Base-by-base conservation (phyloP, 2,113 vertebrate species). In the Cyanoramphus novaezelandiae region DNA sequence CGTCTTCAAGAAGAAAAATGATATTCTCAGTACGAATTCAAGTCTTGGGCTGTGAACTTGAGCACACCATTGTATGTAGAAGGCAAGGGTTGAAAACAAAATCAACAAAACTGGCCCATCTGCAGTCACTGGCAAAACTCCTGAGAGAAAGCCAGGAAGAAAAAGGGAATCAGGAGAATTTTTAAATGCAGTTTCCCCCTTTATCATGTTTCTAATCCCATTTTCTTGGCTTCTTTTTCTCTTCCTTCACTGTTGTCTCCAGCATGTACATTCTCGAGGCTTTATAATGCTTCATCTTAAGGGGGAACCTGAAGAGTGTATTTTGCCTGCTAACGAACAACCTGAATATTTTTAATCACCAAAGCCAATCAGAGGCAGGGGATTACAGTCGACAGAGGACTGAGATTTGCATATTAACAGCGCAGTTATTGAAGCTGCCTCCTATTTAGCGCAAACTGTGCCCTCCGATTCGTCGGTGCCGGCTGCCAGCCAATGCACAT, bases 341-440 rank as follows among this genome's bases (percentile, higher is more conserved):
- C 81, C 37, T 91, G 83, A 49, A 29, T 87, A 69, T 93, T 90
- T 94, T 92, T 87, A 67, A 89, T 72, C 83, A 72, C 74, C 7
- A 14, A 82, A 91, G 88, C 92, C 92, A 96, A 85, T 93, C 93
- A 82, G 86, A 77, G 74, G 57, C 10, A 0, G 50, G 81, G 86
- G 86, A 93, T 94, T 96, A 89, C 59, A 87, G 83, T 76, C 13
- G 3, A 55, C 0, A 0, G 67, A 72, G 74, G 76, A 81, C 74
- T 57, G 88, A 94, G 83, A 95, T 96, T 96, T 95, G 86, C 96
- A 95, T 96, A 92, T 95, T 92, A 96, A 96, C 92, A 96, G 91
- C 0, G 0, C n/a, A 37, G 65, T 94, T 91, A 85, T 77, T 95
- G 86, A 93, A 94, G 67, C 90, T 92, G 77, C 71, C 88, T 87